Evolutionary conservation across 2,888 invertebrate species (phyloP).

Genomic region (Busseola fusca): DNA sequence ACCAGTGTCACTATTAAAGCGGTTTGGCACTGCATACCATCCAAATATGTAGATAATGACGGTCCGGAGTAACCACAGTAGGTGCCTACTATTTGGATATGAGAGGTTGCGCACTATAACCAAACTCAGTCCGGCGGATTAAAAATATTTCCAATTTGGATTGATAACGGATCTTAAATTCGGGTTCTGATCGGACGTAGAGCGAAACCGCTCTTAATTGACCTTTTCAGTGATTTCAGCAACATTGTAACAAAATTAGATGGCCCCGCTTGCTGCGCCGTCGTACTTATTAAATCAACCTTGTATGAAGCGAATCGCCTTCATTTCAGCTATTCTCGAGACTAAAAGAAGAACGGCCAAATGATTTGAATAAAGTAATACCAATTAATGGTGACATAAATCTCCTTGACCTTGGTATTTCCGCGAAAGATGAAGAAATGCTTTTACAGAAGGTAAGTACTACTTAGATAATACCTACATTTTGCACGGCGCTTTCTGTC

Average conservation of each 20-base stretch:
- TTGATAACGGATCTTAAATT: too few relatives aligned
- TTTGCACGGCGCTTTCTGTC: too few relatives aligned
- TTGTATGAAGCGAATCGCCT: neutral
- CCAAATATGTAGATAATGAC: too few relatives aligned
- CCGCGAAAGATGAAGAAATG: conserved; percentile 85
- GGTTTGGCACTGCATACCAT: too few relatives aligned
- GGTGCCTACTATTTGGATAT: too few relatives aligned
- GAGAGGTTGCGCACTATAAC: too few relatives aligned
- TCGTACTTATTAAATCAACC: too few relatives aligned
- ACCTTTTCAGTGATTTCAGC: neutral
- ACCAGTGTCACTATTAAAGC: neutral
- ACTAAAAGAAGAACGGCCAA: conserved; percentile 90
- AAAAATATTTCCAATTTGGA: too few relatives aligned
- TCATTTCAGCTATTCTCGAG: conserved; percentile 90
- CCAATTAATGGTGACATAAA: conserved; percentile 94
- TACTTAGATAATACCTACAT: too few relatives aligned
- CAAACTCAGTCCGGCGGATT: too few relatives aligned
- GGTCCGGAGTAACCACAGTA: too few relatives aligned
- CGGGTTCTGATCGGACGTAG: too few relatives aligned
- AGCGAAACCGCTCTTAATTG: neutral
- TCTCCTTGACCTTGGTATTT: conserved; percentile 92
- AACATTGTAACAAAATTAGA: neutral
- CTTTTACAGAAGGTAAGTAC: conserved; percentile 62
- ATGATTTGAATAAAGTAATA: conserved; percentile 91
- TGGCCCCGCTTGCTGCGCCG: neutral